Conservation (phyloP, 2,113 vertebrate genomes). For the Vulpes ferrilata region DNA sequence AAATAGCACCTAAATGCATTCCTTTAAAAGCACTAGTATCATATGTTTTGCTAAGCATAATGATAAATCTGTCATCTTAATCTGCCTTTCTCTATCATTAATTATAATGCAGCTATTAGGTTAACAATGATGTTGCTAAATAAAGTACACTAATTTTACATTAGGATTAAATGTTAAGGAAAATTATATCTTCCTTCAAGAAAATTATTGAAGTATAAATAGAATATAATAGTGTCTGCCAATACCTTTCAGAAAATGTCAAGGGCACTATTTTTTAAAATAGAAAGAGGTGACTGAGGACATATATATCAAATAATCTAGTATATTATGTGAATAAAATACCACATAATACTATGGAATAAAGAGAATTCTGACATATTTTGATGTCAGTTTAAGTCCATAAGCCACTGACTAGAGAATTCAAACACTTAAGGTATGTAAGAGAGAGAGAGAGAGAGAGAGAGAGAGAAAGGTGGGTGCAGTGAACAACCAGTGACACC, state of each 20-base stretch:
- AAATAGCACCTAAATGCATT: conserved; percentile 64
- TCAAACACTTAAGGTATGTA: neutral
- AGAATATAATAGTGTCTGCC: conserved; percentile 57
- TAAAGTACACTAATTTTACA: conserved; percentile 70
- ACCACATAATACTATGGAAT: neutral
- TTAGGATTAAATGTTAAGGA: conserved; percentile 68
- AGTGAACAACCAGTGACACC: no score
- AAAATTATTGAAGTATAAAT: conserved; percentile 75
- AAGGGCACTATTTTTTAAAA: conserved; percentile 40
- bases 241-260: conserved; percentile 52
- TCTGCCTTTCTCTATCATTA: conserved; percentile 69
- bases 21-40: conserved; percentile 45
- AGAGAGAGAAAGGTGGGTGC: no score
- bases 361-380: neutral
- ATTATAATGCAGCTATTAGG: conserved; percentile 75
- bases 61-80: conserved; percentile 74
- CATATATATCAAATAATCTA: neutral
- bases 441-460: neutral
- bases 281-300: conserved; percentile 24
- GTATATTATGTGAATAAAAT: neutral
- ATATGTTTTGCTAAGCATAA: conserved; percentile 70
- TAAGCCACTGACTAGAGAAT: neutral
- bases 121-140: conserved; percentile 78
- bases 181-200: conserved; percentile 77
- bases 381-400: neutral